Conservation (phyloP, 2,113 vertebrate species). For the Ctenomys sociabilis region DNA sequence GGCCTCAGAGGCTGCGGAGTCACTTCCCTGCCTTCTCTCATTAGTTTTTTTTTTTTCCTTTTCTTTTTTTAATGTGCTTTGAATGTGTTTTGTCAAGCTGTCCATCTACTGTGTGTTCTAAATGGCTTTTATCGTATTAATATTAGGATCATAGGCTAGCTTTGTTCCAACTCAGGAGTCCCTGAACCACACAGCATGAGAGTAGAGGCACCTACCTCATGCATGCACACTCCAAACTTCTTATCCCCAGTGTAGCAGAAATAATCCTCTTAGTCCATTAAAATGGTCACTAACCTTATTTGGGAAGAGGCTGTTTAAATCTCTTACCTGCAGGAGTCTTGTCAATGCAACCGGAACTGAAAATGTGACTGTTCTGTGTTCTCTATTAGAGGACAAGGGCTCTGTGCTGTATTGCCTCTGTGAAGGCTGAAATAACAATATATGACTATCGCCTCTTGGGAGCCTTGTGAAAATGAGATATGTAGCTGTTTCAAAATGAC, state of each 20-base stretch:
- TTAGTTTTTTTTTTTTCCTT: background rate
- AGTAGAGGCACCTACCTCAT: background rate
- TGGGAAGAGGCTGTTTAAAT: constrained; percentile 58
- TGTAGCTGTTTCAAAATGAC: constrained; percentile 52
- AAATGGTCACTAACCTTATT: constrained; percentile 60
- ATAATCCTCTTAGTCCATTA: constrained; percentile 67
- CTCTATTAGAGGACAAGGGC: constrained; percentile 21
- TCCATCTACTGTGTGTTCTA: background rate
- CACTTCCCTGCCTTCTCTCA: background rate
- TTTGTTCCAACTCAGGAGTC: background rate
- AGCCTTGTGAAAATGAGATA: constrained; percentile 64
- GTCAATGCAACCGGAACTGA: constrained; percentile 53
- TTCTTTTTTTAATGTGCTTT: background rate
- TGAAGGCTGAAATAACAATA: constrained; percentile 60
- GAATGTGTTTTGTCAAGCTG: background rate
- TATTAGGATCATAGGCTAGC: background rate
- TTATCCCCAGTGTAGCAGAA: constrained; percentile 2
- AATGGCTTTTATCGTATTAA: background rate
- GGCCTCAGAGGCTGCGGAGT: background rate
- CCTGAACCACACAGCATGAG: background rate
- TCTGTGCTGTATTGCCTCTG: constrained; percentile 54
- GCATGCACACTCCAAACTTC: background rate
- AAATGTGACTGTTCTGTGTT: constrained; percentile 10
- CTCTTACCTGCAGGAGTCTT: constrained; percentile 71
- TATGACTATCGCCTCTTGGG: constrained; percentile 61